Evolutionary conservation across 2,888 invertebrate genomes (phyloP).

Genomic region (Strigamia crassipes): DNA sequence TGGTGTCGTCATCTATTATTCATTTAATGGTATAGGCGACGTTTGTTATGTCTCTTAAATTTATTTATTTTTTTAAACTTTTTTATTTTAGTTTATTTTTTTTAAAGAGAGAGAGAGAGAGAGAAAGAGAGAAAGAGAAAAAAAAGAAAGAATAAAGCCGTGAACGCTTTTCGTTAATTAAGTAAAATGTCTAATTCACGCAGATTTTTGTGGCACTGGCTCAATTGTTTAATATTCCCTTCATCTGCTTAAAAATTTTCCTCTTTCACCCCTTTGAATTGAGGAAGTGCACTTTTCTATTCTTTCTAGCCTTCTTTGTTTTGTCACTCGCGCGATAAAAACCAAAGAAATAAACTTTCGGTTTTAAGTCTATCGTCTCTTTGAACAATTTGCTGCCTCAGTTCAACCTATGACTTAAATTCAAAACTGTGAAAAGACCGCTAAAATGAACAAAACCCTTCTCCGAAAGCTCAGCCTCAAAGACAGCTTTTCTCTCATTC

Average conservation of each 20-base stretch:
- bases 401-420: slow-evolving; percentile 25
- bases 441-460: slow-evolving; percentile 1
- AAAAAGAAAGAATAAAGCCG: neutral
- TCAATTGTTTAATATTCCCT: neutral
- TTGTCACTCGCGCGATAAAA: slow-evolving; percentile 7
- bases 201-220: slow-evolving; percentile 1
- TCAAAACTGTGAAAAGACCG: slow-evolving; percentile 7
- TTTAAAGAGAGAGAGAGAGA: too few relatives aligned
- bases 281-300: neutral
- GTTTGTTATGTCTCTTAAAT: neutral
- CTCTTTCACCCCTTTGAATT: neutral
- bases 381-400: slow-evolving; percentile 26
- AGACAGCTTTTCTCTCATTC: neutral
- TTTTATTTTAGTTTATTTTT: neutral
- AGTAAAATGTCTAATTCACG: slow-evolving; percentile 30
- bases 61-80: neutral
- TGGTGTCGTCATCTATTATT: slow-evolving; percentile 43
- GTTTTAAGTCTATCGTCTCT: slow-evolving; percentile 8
- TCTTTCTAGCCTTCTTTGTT: neutral
- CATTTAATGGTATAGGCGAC: slow-evolving; percentile 13
- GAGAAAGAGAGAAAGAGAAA: too few relatives aligned
- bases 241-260: slow-evolving; percentile 27
- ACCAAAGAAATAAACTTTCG: neutral
- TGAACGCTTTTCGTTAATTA: neutral
- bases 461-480: neutral